Evolutionary conservation across 1,140 invertebrate genomes (phyloP), one percentile per base, ranked within the genome.

Genomic region (Drosophila ambigua): DNA sequence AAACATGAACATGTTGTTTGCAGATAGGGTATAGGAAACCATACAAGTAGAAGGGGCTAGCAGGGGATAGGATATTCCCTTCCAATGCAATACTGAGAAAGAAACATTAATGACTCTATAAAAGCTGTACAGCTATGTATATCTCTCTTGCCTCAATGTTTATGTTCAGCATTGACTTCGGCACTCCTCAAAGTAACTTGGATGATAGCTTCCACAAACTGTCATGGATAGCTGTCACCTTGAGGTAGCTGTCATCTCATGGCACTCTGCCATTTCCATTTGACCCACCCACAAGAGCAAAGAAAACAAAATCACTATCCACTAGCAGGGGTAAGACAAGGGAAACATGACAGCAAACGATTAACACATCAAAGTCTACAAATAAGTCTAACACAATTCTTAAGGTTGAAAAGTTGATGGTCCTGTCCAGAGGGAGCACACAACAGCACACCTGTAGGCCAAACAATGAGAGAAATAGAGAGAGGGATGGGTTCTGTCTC

Each of bases 311-410:
- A 50, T 59, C 53, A 76, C 28, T 43, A 50, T 11, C 24, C 41
- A 45, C 31, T 2, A 39, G 35, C 11, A 13, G 35, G 35, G 35
- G 35, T 3, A 39, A 13, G 1, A 6, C 1, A 13, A 61, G 48
- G 48, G 53, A 64, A 77, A 87, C 83, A 85, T 82, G 83, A 88
- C 78, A 85, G 71, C 45, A 9, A 44, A 63, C 74, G 82, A 88
- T 87, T 87, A 88, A 77, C 63, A 52, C 49, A 79, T 87, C 68
- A 62, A 67, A 50, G 61, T 54, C 49, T 9, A 28, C 48, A 61
- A 63, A 73, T 72, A 72, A 72, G 63, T 72, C 68, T 54, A 53
- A 72, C 67, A 60, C 45, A 52, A n/a, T 45, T 49, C 44, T 13
- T 39, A 39, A 39, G 11, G 35, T 39, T 39, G 1, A 13, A 13